Evolutionary conservation across 2,797 vertebrate genomes (phyloP), one percentile per base, ranked within the genome.

Genomic region (Naso thynnoides): DNA sequence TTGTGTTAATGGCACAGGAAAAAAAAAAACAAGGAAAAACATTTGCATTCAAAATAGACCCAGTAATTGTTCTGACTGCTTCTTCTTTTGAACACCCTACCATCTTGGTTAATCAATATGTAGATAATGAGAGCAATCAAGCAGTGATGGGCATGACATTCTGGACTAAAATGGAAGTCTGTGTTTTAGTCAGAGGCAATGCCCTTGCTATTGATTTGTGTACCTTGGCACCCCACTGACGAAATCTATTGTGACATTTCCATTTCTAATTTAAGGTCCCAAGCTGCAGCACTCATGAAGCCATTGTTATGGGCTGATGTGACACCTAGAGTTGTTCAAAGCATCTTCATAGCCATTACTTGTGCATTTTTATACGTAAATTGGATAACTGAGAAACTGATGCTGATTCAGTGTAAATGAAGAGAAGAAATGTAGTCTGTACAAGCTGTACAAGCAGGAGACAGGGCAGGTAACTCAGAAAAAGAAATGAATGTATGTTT

Each of bases 241-340:
- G 1, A 93, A 93, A 95, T 95, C 94, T 84, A 94, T 95, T 88
- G 86, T 94, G 93, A 91, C 92, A 92, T 94, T 94, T 95, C 88
- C 89, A 91, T 81, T 83, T 89, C 87, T 88, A 85, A 91, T 90
- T 91, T 79, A 83, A 79, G 82, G 83, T 71, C 6, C 60, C 67
- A 71, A 39, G 63, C 84, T 75, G 82, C 67, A 38, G 76, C 85
- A 29, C 79, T 64, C 39, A 23, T 65, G 60, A 84, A 29, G 76
- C 80, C 13, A 5, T 73, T 72, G 81, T 84, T 84, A 26, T 75
- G 42, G 27, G 53, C 58, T 19, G 58, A 44, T 52, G 74, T 29
- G 69, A 47, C 14, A 8, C 66, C 41, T 65, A 14, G 1, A 15
- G 45, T 55, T 58, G 39, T 65, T 33, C 36, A 16, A 23, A n/a